A percentile compares a stretch with the other conserved stretches of the same genome.
These are phyloP conservation scores for Meloidogyne exigua DNA, from an alignment of 1,140 invertebrate genomes.

Conservation along the genomic window DNA sequence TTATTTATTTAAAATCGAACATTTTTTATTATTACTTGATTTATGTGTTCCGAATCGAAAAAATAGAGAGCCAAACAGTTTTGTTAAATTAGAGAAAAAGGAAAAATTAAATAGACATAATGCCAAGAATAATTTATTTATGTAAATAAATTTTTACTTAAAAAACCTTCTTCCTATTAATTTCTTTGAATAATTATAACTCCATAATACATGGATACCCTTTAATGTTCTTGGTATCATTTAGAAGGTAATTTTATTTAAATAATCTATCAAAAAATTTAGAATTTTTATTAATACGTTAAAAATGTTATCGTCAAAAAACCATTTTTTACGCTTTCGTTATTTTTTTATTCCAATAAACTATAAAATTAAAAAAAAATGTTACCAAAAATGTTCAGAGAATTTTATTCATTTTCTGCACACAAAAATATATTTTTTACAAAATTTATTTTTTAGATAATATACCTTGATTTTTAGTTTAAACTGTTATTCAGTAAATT, in stretches of 20 bases:
- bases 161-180: not conserved
- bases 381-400: no score
- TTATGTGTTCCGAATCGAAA: no score
- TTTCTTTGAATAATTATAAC: not conserved
- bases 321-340: not conserved
- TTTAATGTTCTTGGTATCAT: not conserved
- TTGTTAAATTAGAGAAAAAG: no score
- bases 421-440: no score
- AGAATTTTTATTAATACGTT: not conserved
- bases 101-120: not conserved
- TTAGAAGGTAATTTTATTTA: not conserved
- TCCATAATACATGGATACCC: not conserved
- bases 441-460: not conserved
- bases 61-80: no score
- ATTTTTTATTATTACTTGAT: not conserved
- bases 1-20: not conserved
- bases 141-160: not conserved
- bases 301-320: not conserved
- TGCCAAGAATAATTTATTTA: not conserved
- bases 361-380: no score
- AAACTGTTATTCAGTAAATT: not conserved
- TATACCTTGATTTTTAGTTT: not conserved
- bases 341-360: not conserved
- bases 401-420: not conserved
- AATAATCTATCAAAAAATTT: not conserved